Evolutionary conservation across 2,888 invertebrate genomes (phyloP).

Genomic region (Alloplasta piceator): DNA sequence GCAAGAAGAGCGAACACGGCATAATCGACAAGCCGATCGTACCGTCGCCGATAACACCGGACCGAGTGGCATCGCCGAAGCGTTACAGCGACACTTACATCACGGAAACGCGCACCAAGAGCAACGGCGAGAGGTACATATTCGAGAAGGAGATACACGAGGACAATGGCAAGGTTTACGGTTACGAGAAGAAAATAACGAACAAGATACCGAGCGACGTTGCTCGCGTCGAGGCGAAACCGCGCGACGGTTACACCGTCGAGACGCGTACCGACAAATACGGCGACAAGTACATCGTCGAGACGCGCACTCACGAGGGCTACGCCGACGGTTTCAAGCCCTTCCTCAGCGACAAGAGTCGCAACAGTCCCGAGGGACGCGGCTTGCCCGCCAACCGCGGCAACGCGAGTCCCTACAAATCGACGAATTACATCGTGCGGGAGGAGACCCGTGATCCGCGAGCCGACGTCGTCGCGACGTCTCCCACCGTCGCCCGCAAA

Average conservation of each 20-base stretch:
- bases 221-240: constrained; percentile 82
- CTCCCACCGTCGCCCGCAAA: constrained; percentile 73
- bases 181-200: constrained; percentile 82
- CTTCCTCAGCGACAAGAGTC: constrained; percentile 75
- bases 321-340: constrained; percentile 78
- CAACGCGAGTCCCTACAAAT: constrained; percentile 68
- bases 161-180: constrained; percentile 81
- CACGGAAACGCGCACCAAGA: constrained; percentile 79
- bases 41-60: constrained; percentile 80
- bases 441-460: constrained; percentile 46
- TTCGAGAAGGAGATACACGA: constrained; percentile 82
- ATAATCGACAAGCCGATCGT: constrained; percentile 82
- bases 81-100: constrained; percentile 80
- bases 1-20: constrained; percentile 79
- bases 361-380: constrained; percentile 76
- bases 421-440: constrained; percentile 65
- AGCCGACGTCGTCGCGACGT: constrained; percentile 52
- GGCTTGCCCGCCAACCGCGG: constrained; percentile 64
- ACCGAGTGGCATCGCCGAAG: constrained; percentile 78
- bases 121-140: constrained; percentile 81
- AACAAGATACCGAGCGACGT: constrained; percentile 85
- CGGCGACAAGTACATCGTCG: constrained; percentile 80
- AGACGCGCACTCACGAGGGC: constrained; percentile 78
- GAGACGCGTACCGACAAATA: constrained; percentile 80
- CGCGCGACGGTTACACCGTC: constrained; percentile 77